Evolutionary conservation across 2,113 vertebrate genomes (phyloP), one percentile per base, ranked within the genome.

Genomic region (Mesocricetus auratus): DNA sequence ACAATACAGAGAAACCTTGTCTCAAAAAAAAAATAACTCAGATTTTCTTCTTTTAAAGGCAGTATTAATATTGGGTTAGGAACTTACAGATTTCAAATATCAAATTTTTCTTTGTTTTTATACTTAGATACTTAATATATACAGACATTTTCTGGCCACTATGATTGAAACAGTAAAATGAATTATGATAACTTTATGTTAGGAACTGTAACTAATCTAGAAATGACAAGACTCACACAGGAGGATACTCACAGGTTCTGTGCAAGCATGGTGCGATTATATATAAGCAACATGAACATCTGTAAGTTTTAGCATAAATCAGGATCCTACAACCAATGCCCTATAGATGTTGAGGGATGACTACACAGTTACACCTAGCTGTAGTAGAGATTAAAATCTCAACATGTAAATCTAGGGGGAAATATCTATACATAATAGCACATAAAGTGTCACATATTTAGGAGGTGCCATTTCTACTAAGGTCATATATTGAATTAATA

Each of bases 401-500:
- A 36, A 36, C 15, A 68, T 42, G 17, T 79, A 50, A 86, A 58
- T 29, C 56, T 56, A 29, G 13, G 53, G 5, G 10, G 3, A 56
- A 26, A 56, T 36, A 22, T 81, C 17, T n/a, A 21, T 8, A 81
- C 50, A 56, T 58, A 81, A 81, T n/a, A 33, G 13, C 29, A 73
- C 33, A 47, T 47, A 60, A 81, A 36, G 62, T 42, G 8, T 64
- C n/a, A 71, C 50, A 3, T 39, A 47, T 53, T 62, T 89, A 86
- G 66, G 21, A 56, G 13, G 45, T 92, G 7, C 10, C 69, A 19
- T 93, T 95, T 96, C 47, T 29, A 94, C 60, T 81, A 33, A 71
- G 45, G 58, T 86, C 33, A 96, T 83, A 47, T 12, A 45, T 85
- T 77, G 74, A 68, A 58, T 33, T 22, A 92, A 93, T 92, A 90